Conservation (phyloP, 2,888 invertebrate genomes). For the Disparrhopalites patrizii region DNA sequence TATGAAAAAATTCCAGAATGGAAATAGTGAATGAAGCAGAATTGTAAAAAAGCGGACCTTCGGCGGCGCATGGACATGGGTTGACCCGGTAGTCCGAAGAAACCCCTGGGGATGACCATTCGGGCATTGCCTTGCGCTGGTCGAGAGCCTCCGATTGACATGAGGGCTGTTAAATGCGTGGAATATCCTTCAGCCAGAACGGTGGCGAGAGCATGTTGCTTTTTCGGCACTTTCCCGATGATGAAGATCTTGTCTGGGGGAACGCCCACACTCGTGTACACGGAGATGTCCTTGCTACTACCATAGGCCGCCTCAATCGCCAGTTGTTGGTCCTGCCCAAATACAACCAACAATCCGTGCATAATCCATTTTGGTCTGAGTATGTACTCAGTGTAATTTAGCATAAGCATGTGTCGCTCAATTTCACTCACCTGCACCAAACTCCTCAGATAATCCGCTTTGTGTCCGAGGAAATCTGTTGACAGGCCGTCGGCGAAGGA, state of each 20-base stretch:
- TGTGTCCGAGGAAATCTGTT: conserved; percentile 93
- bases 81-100: conserved; percentile 78
- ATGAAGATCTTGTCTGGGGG: conserved; percentile 88
- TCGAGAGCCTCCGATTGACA: conserved; percentile 80
- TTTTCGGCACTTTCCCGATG: conserved; percentile 89
- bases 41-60: conserved; percentile 60
- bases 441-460: conserved; percentile 84
- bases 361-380: not conserved
- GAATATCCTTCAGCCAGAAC: conserved; percentile 86
- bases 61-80: conserved; percentile 64
- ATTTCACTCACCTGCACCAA: conserved; percentile 64
- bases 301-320: conserved; percentile 92
- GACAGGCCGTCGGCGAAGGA: conserved; percentile 97
- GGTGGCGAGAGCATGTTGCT: conserved; percentile 75
- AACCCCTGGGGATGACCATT: conserved; percentile 85
- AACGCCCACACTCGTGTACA: conserved; percentile 86
- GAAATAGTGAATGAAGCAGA: not conserved
- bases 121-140: conserved; percentile 93
- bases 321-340: conserved; percentile 69
- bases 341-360: not conserved
- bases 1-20: too few species aligned
- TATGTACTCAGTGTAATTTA: too few species aligned
- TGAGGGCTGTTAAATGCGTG: conserved; percentile 77
- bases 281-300: conserved; percentile 93
- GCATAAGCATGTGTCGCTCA: not conserved